Evolutionary conservation across 2,113 vertebrate species (phyloP).

Genomic region (Cyprinodon variegatus): DNA sequence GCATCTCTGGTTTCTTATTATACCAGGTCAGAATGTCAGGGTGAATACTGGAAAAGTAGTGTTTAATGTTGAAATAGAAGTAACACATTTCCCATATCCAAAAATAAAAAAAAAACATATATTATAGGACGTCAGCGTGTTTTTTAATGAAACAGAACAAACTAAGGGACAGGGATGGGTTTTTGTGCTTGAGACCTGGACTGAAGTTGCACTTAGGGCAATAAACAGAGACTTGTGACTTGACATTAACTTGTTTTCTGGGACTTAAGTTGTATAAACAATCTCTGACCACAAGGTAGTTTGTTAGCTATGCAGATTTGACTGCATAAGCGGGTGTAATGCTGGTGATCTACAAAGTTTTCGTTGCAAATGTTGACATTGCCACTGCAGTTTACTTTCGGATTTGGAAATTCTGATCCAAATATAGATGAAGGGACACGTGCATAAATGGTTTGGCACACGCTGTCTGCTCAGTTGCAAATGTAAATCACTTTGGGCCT

Average conservation of each 20-base stretch:
- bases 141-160: neutral
- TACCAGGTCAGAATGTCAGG: constrained; percentile 84
- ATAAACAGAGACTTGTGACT: neutral
- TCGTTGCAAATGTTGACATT: no score
- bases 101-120: neutral
- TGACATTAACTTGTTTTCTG: neutral
- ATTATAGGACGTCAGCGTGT: neutral
- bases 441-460: no score
- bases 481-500: no score
- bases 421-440: no score
- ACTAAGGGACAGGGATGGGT: neutral
- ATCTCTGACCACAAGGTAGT: no score
- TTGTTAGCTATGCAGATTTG: no score
- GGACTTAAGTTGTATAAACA: no score
- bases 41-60: neutral
- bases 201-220: neutral
- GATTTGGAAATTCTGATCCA: no score
- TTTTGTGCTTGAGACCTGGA: neutral
- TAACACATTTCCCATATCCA: neutral
- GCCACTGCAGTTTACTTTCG: no score
- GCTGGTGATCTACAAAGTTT: no score
- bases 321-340: no score
- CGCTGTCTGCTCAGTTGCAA: no score
- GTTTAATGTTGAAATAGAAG: neutral
- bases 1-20: constrained; percentile 94